Evolutionary conservation across 2,113 vertebrate species (phyloP), one percentile per base, ranked within the genome.

Genomic region (Campylomormyrus tamandua): DNA sequence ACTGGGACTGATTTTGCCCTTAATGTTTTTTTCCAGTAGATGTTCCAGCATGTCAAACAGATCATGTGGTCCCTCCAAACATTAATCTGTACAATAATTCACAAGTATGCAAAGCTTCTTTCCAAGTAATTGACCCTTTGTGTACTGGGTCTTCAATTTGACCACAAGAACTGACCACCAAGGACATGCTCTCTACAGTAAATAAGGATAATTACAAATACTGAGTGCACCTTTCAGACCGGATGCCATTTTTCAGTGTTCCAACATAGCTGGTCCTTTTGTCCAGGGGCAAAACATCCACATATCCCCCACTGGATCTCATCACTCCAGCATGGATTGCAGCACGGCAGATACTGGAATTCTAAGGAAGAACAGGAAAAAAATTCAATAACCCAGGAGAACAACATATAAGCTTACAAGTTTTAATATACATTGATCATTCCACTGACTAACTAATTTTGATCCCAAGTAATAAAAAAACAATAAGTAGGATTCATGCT

Each of bases 231-330:
- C 98, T 99, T 91, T 98, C 97, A 1, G 98, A 99, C 92, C 97
- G 97, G 87, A 99, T 95, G 0, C 97, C 98, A 0, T 99, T 99
- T 96, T 94, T 97, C 93, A 97, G 91, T 0, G 97, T 95, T 48
- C 97, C 97, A 24, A 90, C 53, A 0, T 99, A 99, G 90, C 58
- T 94, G 91, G 97, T 98, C 96, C 97, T 98, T 91, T 96, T 98
- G 48, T 98, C 97, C 0, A 99, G 96, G 0, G 98, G 96, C 95
- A 99, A 96, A 91, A 99, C 95, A 0, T 99, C 98, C 91, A 98
- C 96, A 0, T 95, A 95, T 19, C 98, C 98, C 0, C 98, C 98
- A 0, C 89, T 95, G 0, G 97, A 91, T 13, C 90, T 83, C 91
- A 99, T 94, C 88, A 95, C 96, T 0, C 98, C 98, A 0, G 98